phyloP scores from a whole-genome alignment of 2,113 vertebrate genomes.

The Prunella fulvescens region DNA sequence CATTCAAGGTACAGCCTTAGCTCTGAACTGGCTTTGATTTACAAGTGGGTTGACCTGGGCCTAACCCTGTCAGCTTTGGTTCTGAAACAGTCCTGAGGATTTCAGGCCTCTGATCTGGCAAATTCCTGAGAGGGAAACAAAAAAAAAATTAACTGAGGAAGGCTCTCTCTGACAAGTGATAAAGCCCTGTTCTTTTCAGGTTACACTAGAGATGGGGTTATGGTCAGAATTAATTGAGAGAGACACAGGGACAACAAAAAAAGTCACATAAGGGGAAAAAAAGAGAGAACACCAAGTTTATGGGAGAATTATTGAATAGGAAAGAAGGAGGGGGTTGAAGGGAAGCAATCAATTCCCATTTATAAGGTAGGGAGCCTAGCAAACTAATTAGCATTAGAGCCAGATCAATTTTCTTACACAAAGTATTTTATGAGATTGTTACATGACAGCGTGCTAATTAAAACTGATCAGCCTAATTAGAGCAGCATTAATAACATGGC shows the following conservation, averaged over 20 bases:
- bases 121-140: constrained; percentile 33
- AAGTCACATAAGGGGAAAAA: neutral
- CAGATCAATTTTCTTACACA: constrained; percentile 70
- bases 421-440: constrained; percentile 73
- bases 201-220: neutral
- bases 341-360: constrained; percentile 71
- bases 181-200: constrained; percentile 31
- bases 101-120: constrained; percentile 29
- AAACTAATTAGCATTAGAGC: constrained; percentile 70
- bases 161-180: constrained; percentile 38
- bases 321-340: neutral
- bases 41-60: constrained; percentile 29
- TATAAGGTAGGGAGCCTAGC: constrained; percentile 45
- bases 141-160: constrained; percentile 30
- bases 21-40: constrained; percentile 53
- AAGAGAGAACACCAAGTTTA: neutral
- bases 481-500: constrained; percentile 64
- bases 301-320: neutral
- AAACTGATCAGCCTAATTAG: constrained; percentile 74
- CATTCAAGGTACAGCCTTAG: neutral
- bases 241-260: neutral
- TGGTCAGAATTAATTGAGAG: constrained; percentile 53
- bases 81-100: constrained; percentile 34
- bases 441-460: constrained; percentile 72
- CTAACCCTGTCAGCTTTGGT: constrained; percentile 56